Percentiles rank a stretch among this genome's conserved stretches.
Conservation (phyloP, 2,888 invertebrate species). For the Lithosia quadra region DNA sequence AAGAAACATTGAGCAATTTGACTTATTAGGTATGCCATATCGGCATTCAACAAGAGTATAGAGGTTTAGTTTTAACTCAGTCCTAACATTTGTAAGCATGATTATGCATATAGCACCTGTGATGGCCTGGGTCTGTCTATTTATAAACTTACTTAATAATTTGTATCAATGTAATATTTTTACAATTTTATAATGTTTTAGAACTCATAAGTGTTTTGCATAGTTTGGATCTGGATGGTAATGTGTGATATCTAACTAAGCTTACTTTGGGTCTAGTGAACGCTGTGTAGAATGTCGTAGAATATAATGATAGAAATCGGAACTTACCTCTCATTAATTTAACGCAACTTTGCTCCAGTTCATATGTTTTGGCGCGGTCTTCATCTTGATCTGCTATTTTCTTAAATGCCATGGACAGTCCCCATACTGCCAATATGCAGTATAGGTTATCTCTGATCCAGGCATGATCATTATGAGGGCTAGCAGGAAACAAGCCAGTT, state of each 20-base stretch:
- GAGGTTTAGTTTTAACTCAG: neutral
- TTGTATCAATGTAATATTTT: too few relatives aligned
- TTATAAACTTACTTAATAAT: too few relatives aligned
- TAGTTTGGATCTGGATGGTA: neutral
- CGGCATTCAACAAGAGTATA: neutral
- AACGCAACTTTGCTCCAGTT: constrained; percentile 97
- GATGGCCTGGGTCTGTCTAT: too few relatives aligned
- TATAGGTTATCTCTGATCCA: constrained; percentile 99
- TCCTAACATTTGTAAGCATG: too few relatives aligned
- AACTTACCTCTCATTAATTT: constrained; percentile 92
- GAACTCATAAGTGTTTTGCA: neutral
- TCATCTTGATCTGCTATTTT: constrained; percentile 99
- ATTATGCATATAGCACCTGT: too few relatives aligned
- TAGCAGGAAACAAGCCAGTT: constrained; percentile 98
- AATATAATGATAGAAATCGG: neutral
- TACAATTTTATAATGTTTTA: too few relatives aligned
- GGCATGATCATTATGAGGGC: constrained; percentile 95
- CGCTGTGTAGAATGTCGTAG: too few relatives aligned
- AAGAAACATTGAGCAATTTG: neutral
- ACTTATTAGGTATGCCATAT: neutral
- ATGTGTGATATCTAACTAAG: too few relatives aligned
- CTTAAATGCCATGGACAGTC: constrained; percentile 98
- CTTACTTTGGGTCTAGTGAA: too few relatives aligned
- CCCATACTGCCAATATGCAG: constrained; percentile 99
- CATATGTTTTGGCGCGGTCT: constrained; percentile 98